These are phyloP conservation scores for Hemithea aestivaria DNA, from an alignment of 2,888 invertebrate genomes.

Conservation along the genomic window DNA sequence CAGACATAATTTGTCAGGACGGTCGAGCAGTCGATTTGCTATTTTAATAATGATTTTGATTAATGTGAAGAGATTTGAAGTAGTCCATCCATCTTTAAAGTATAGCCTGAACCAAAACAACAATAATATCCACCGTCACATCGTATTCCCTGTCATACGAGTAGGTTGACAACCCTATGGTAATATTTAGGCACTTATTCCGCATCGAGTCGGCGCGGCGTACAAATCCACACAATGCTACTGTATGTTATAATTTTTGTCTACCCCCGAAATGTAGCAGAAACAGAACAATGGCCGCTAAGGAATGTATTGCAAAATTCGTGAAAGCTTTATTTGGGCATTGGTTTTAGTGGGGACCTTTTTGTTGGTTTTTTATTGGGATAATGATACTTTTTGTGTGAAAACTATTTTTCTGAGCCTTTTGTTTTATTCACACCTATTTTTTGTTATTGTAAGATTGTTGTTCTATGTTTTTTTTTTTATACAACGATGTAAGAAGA, in stretches of 20 bases:
- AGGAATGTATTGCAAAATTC: conserved; percentile 75
- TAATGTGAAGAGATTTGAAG: no score
- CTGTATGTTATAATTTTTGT: conserved; percentile 78
- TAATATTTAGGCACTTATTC: conserved; percentile 59
- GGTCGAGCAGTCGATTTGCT: no score
- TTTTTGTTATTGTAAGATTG: no score
- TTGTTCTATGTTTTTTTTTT: no score
- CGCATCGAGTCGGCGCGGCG: conserved; percentile 45
- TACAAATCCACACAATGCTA: conserved; percentile 51
- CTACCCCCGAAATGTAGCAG: conserved; percentile 68
- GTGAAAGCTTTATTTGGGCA: conserved; percentile 74
- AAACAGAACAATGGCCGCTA: conserved; percentile 73
- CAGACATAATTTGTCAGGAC: no score
- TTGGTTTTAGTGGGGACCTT: conserved; percentile 47
- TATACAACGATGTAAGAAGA: no score
- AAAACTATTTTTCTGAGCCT: not conserved
- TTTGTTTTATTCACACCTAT: no score
- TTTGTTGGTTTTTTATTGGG: conserved; percentile 19
- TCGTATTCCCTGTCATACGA: no score
- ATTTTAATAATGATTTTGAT: no score
- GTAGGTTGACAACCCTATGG: conserved; percentile 47
- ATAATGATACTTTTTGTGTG: conserved; percentile 18
- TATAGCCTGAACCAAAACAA: no score
- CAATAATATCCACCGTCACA: no score
- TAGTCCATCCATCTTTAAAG: no score